Evolutionary conservation across 2,797 vertebrate species (phyloP).

Genomic region (Gymnoscopelus braueri): DNA sequence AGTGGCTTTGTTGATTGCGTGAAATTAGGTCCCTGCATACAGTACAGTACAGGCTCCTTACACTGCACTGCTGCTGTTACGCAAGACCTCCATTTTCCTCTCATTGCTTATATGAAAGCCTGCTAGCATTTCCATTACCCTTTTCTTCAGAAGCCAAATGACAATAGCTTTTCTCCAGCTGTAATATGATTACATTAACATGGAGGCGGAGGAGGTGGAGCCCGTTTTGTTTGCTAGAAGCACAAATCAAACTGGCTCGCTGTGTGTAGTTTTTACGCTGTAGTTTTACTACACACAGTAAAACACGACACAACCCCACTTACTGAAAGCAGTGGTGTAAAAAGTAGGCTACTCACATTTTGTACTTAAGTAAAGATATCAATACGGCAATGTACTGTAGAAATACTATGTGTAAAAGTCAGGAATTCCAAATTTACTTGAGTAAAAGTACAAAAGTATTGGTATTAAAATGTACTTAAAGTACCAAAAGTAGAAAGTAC

Average conservation of each 20-base stretch:
- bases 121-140: slow-evolving; percentile 62
- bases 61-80: slow-evolving; percentile 50
- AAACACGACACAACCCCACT: slow-evolving; percentile 18
- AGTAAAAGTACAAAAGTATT: no score
- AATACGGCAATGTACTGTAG: no score
- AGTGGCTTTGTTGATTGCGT: slow-evolving; percentile 78
- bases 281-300: slow-evolving; percentile 15
- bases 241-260: slow-evolving; percentile 43
- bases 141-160: slow-evolving; percentile 62
- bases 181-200: slow-evolving; percentile 75
- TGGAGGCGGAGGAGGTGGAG: slow-evolving; percentile 40
- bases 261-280: slow-evolving; percentile 21
- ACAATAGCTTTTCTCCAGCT: slow-evolving; percentile 64
- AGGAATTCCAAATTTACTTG: no score
- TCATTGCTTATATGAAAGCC: slow-evolving; percentile 62
- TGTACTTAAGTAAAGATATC: no score
- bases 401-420: no score
- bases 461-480: no score
- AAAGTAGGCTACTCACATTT: no score
- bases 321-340: no score
- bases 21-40: slow-evolving; percentile 71
- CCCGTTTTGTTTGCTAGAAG: slow-evolving; percentile 40
- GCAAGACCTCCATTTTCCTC: slow-evolving; percentile 49
- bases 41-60: slow-evolving; percentile 52
- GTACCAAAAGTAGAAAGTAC: no score